These are phyloP conservation scores for Drosophila biarmipes DNA, from an alignment of 1,140 invertebrate genomes.

Conservation along the genomic window DNA sequence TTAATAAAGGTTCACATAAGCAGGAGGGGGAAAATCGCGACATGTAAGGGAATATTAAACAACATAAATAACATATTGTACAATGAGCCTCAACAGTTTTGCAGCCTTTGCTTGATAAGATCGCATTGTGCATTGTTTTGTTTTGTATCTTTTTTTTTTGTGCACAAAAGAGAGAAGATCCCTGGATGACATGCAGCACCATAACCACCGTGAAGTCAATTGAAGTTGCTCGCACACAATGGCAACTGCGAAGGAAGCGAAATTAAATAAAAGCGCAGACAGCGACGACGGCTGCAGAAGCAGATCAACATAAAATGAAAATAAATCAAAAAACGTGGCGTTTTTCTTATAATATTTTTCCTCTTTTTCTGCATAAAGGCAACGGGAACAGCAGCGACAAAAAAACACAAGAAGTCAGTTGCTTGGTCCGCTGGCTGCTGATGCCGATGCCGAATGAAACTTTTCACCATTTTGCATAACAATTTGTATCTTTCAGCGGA, in stretches of 20 bases:
- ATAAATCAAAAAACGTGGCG: constrained; percentile 72
- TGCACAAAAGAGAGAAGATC: constrained; percentile 40
- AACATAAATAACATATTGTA: constrained; percentile 76
- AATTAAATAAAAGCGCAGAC: constrained; percentile 75
- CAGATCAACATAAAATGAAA: constrained; percentile 82
- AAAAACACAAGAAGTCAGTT: constrained; percentile 43
- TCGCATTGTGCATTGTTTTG: constrained; percentile 71
- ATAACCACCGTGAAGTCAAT: constrained; percentile 70
- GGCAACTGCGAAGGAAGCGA: constrained; percentile 43
- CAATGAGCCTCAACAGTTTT: constrained; percentile 71
- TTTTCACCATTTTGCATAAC: constrained; percentile 83
- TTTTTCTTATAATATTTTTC: background rate
- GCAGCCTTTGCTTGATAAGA: constrained; percentile 57
- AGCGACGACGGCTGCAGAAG: constrained; percentile 55
- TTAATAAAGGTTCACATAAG: constrained; percentile 45
- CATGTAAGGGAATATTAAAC: constrained; percentile 69
- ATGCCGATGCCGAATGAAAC: constrained; percentile 69
- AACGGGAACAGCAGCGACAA: constrained; percentile 41
- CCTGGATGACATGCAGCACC: constrained; percentile 35
- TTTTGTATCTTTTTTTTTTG: background rate
- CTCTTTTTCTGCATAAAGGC: constrained; percentile 56
- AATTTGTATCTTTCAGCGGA: constrained; percentile 83
- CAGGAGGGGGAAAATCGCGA: constrained; percentile 15
- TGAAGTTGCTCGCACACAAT: constrained; percentile 64
- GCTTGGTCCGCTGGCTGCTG: constrained; percentile 40